Evolutionary conservation across 2,888 invertebrate species (phyloP), one percentile per base, ranked within the genome.

Genomic region (Chloromyia formosa): DNA sequence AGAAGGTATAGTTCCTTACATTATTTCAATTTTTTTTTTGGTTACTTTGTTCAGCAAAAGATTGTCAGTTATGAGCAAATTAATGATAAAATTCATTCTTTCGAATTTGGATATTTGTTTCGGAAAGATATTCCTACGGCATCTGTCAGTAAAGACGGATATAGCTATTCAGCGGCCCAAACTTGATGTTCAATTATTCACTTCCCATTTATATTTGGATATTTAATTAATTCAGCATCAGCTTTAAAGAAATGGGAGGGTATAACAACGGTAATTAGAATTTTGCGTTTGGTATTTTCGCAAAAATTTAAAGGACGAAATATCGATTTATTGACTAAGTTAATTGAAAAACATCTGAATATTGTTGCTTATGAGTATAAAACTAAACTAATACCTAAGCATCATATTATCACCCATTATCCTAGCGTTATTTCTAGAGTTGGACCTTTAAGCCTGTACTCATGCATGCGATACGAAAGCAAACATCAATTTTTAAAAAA

Each of bases 1-100:
- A 7, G 77, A 77, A 73, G 77, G 76, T n/a, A 61, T 72, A 18
- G 72, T 73, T 9, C 66, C 76, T 12, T 76, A 27, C 66, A 35
- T 54, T 20, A 40, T 77, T 12, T 35, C 42, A n/a, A 61, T 53
- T 35, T 76, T 75, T 76, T 75, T 27, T 71, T 77, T 35, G 71
- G 27, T 20, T 40, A 45, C 16, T 42, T 75, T 1, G 74, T 75
- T 12, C 23, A 71, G 12, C n/a, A 69, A 53, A 75, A 74, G 60
- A 53, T 75, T n/a, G 10, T 54, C 14, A 75, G 42, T 40, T 74
- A 40, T 35, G 72, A 75, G n/a, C 45, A 75, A 60, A 76, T 76
- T 53, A 73, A 74, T 68, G 64, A 64, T 16, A 61, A 72, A 49
- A 76, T 76, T 35, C 76, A 66, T 49, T 71, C 73, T 4, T 75